Conservation (phyloP, 2,113 vertebrate species). For the Oryzias curvinotus region DNA sequence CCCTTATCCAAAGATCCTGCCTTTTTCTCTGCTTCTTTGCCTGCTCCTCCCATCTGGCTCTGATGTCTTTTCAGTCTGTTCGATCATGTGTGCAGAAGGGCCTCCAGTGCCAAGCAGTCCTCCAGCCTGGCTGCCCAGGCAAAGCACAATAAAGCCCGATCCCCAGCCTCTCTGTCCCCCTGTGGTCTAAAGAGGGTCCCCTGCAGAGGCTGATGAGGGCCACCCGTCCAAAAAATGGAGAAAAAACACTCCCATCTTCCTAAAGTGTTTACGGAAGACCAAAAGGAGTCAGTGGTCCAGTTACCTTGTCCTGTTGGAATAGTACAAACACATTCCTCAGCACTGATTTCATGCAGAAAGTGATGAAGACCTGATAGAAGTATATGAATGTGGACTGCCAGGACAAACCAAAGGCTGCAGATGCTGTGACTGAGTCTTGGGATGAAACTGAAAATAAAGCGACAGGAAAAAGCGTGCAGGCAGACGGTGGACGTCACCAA, state of each 20-base stretch:
- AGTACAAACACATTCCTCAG: not conserved
- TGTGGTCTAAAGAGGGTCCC: constrained; percentile 62
- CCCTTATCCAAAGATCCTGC: constrained; percentile 51
- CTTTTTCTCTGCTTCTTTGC: constrained; percentile 42
- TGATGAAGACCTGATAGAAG: not conserved
- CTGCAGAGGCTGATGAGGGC: constrained; percentile 58
- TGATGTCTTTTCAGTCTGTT: constrained; percentile 78
- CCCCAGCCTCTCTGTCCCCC: constrained; percentile 49
- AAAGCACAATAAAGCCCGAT: constrained; percentile 71
- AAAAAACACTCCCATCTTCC: constrained; percentile 15
- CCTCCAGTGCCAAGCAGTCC: constrained; percentile 67
- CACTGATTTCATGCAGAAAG: not conserved
- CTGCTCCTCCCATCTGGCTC: constrained; percentile 68
- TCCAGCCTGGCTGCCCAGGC: constrained; percentile 52
- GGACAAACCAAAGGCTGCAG: not conserved
- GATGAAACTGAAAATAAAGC: not conserved
- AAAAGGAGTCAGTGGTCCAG: constrained; percentile 20
- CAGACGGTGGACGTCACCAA: constrained; percentile 54
- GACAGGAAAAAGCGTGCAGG: constrained; percentile 2
- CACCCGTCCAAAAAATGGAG: constrained; percentile 37
- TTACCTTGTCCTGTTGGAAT: not conserved
- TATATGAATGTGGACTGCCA: not conserved
- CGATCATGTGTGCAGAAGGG: constrained; percentile 78
- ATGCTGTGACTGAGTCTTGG: not conserved
- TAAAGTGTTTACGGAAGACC: constrained; percentile 9